Conservation (phyloP, 1,140 invertebrate species). For the Drosophila kurseongensis region DNA sequence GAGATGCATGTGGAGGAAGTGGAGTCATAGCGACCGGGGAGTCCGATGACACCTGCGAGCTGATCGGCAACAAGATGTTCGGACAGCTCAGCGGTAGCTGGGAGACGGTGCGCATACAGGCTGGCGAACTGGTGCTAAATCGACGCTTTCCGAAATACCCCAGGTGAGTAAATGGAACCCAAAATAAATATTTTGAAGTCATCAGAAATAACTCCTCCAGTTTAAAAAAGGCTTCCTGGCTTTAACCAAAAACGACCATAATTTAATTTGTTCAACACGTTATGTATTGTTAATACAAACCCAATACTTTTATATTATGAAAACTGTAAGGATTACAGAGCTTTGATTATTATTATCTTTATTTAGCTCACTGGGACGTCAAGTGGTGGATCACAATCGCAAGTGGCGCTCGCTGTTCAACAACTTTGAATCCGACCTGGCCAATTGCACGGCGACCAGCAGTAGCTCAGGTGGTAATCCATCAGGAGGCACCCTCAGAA, state of each 20-base stretch:
- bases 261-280: no score
- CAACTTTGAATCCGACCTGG: slow-evolving; percentile 78
- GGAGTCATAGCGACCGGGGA: slow-evolving; percentile 38
- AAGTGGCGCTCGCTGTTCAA: slow-evolving; percentile 75
- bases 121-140: slow-evolving; percentile 90
- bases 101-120: slow-evolving; percentile 92
- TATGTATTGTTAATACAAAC: no score
- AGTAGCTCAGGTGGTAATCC: slow-evolving; percentile 13
- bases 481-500: slow-evolving; percentile 49
- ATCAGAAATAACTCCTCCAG: no score
- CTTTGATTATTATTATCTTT: neutral
- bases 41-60: slow-evolving; percentile 55
- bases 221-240: no score
- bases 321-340: no score
- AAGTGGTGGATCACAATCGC: slow-evolving; percentile 70
- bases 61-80: slow-evolving; percentile 77
- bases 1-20: slow-evolving; percentile 35
- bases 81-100: slow-evolving; percentile 90
- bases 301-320: no score
- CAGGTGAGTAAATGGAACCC: slow-evolving; percentile 85
- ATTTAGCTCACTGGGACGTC: slow-evolving; percentile 56
- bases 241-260: no score
- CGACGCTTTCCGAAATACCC: slow-evolving; percentile 87
- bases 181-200: neutral
- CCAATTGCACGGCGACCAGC: slow-evolving; percentile 40